Base-by-base conservation (phyloP, 2,797 vertebrate species). In the Notolabrus celidotus region DNA sequence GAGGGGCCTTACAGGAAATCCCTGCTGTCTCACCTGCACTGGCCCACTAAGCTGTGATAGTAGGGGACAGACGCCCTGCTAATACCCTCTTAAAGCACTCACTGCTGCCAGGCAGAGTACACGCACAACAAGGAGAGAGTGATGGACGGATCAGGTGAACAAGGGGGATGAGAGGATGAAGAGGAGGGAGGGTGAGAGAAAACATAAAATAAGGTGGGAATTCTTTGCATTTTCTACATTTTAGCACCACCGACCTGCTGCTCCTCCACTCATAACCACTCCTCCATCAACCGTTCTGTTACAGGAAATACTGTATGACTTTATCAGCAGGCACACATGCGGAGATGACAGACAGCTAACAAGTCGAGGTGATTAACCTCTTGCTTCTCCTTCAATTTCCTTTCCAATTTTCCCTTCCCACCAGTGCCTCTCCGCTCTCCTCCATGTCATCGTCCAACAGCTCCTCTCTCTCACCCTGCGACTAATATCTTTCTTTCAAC, bases 1-100 rank as follows among this genome's bases (percentile, higher is more conserved):
- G 77, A 74, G 73, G 84, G 87, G 82, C 80, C 79, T 77, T 71
- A 89, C 87, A 93, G 92, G 91, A 93, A 93, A 92, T 92, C 88
- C 85, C 84, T 85, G 84, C 83, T 92, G 88, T 89, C 90, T 88
- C 88, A 88, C 90, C 87, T 92, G 85, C 74, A 57, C 73, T 67
- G 86, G 80, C 71, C 77, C 74, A 59, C 87, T 89, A 87, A 90
- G 84, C 82, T 86, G 83, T 84, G 86, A 89, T 87, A 84, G 79
- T 81, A 47, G 69, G 60, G 83, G 71, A 77, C 71, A 75, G 80
- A 82, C 75, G 45, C 73, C 67, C 49, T 64, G 70, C 82, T 92
- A 91, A 91, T 86, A 83, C 85, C 83, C 79, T 87, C 80, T 87
- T 81, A 88, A 80, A 89, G 88, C 77, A 65, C 77, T 74, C 58